These are phyloP conservation scores for Hypomecis punctinalis DNA, from an alignment of 2,888 invertebrate species.

Conservation along the genomic window DNA sequence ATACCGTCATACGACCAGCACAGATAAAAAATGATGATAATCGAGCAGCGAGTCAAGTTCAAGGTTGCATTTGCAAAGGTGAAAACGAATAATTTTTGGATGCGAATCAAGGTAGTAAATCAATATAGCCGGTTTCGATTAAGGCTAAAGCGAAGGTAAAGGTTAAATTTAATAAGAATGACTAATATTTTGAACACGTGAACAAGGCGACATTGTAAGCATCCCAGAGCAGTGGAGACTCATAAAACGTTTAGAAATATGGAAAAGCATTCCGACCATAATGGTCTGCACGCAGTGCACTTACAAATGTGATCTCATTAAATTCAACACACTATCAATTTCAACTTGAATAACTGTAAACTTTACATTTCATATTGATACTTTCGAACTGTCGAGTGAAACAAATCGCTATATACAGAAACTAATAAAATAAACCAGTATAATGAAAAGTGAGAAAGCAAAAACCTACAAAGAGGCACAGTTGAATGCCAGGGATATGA, in stretches of 20 bases:
- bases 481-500: conserved; percentile 9
- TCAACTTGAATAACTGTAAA: conserved; percentile 14
- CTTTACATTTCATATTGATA: conserved; percentile 9
- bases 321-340: conserved; percentile 19
- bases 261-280: conserved; percentile 21
- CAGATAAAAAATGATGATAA: conserved; percentile 31
- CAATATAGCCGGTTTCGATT: conserved; percentile 15
- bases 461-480: conserved; percentile 11
- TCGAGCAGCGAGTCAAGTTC: conserved; percentile 50
- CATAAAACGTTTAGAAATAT: conserved; percentile 25
- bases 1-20: conserved; percentile 21
- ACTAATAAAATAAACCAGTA: not conserved
- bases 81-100: conserved; percentile 30
- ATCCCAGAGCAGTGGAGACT: not conserved
- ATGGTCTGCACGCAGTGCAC: conserved; percentile 17
- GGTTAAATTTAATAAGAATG: not conserved
- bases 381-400: not conserved
- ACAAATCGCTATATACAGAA: not conserved
- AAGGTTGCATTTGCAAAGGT: conserved; percentile 44
- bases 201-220: not conserved
- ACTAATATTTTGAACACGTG: conserved; percentile 5
- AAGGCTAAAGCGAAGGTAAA: conserved; percentile 12
- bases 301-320: conserved; percentile 19
- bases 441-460: conserved; percentile 14
- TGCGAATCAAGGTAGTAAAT: conserved; percentile 20